Base-by-base conservation (phyloP, 2,797 vertebrate species). In the Megalops cyprinoides region DNA sequence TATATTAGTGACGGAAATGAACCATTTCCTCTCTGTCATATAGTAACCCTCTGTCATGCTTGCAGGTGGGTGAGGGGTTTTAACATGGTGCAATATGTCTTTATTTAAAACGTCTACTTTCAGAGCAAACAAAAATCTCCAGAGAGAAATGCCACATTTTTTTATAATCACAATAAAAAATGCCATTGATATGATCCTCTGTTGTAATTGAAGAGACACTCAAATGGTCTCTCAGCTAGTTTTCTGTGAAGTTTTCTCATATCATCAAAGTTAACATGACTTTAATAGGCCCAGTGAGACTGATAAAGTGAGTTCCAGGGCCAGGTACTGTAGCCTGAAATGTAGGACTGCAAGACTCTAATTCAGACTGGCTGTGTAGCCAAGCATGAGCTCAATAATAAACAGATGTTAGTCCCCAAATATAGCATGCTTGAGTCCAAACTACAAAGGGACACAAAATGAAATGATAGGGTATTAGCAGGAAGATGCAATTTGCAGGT, bases 401-500 rank as follows among this genome's bases (percentile, higher is more conserved):
- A 96, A 95, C 92, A 96, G 93, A 95, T 96, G 94, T 91, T 91
- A 93, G 90, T 92, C 90, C 91, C 92, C 94, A 94, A 93, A 95
- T 95, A 94, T 90, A 95, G 94, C 94, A 90, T 82, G 83, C 84
- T 88, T 85, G 79, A 82, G 90, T 89, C 91, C 91, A 91, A 86
- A 92, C 91, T 93, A 93, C 92, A 94, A 90, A 92, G 86, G 90
- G 91, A 88, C 91, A 87, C 90, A 73, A 92, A 90, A 94, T 93
- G 87, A 95, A 95, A 95, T 96, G 92, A 95, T 91, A 92, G 92
- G 92, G 90, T 94, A 89, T 95, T 95, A 94, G 85, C 86, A 73
- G 90, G 91, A 92, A 92, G 92, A 94, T 92, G 90, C 94, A 94
- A 95, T 96, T 96, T 96, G 88, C 91, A 93, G 95, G 95, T 96